Evolutionary conservation across 2,888 invertebrate species (phyloP), one percentile per base, ranked within the genome.

Genomic region (Trachelus tabidus): DNA sequence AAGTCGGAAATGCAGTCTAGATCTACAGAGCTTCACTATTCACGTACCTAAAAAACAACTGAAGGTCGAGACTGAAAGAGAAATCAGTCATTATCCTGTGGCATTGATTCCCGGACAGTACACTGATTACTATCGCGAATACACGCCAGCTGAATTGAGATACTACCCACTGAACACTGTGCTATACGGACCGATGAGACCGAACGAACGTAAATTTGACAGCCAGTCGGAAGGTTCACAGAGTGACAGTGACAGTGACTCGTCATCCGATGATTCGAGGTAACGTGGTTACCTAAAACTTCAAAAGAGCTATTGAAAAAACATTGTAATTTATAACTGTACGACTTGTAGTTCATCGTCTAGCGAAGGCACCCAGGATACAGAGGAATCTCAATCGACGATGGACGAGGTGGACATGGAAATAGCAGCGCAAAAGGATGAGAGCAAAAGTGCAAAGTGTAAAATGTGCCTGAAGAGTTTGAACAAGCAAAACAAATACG

Each of bases 31-130:
- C 73, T 95, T 96, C 85, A 96, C 96, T 0, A 94, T 98, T 82
- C 97, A 97, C 90, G 95, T 95, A 89, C 97, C 97, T 6, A 94
- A 93, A 84, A 93, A 93, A 76, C 90, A 93, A 31, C 91, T 92
- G 35, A 92, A 92, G 81, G 88, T 92, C 82, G 92, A 93, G 81
- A 89, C 92, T 3, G 93, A 94, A 78, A 92, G 92, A 75, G 93
- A 94, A 84, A 92, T 94, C 69, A 94, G 95, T 71, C 91, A 94
- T 91, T 99, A 98, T 93, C 99, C 99, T 33, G 95, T 98, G 81
- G 95, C 99, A 73, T 93, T 99, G 82, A 95, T 99, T 86, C 98
- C 98, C 68, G 99, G 99, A n/a, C 99, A 99, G 93, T 99, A 95
- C 92, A 96, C 97, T 85, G 97, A 98, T 91, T 94, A 94, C 89